Base-by-base conservation (phyloP, 2,888 invertebrate species). In the Cyrtodaria siliqua region DNA sequence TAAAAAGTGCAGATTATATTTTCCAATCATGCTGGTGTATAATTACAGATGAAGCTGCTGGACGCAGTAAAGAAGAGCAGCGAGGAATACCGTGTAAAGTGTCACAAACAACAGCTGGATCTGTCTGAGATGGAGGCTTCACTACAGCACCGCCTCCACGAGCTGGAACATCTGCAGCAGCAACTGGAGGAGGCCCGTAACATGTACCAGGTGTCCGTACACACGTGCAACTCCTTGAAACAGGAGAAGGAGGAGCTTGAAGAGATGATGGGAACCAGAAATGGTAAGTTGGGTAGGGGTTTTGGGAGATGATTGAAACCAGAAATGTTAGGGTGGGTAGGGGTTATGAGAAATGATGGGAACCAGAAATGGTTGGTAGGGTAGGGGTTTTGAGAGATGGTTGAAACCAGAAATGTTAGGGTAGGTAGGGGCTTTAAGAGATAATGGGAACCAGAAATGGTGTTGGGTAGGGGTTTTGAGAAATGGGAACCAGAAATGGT, bases 161-260 rank as follows among this genome's bases (percentile, higher is more conserved):
- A 82, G 57, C 57, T 73, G 9, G 53, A 59, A 12, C 69, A 71
- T 29, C 57, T 67, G 8, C 61, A 73, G n/a, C 38, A 59, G 18
- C 38, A 56, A 0, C 64, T 85, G 12, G 63, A 74, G n/a, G 82
- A 85, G 42, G 29, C 72, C 0, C 42, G 63, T 0, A 63, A 81
- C 40, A 66, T 84, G 38, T 73, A 83, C 24, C 75, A 80, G 29
- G 70, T 78, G 44, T 56, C 74, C 26, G 29, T 63, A 16, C 66
- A 79, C 8, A 81, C 80, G 40, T 63, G 70, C 18, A 73, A 74
- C 16, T 33, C 60, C 16, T 55, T 85, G 26, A 69, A 64, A 44
- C 55, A 64, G 16, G 82, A 85, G 49, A 84, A 83, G 61, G 76
- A 81, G n/a, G 86, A 88, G 49, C 55, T 86, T 18, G 84, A 86